A percentile compares a stretch with the other conserved stretches of the same genome.
Evolutionary conservation across 2,797 vertebrate species (phyloP).

Genomic region (Falco berigora): DNA sequence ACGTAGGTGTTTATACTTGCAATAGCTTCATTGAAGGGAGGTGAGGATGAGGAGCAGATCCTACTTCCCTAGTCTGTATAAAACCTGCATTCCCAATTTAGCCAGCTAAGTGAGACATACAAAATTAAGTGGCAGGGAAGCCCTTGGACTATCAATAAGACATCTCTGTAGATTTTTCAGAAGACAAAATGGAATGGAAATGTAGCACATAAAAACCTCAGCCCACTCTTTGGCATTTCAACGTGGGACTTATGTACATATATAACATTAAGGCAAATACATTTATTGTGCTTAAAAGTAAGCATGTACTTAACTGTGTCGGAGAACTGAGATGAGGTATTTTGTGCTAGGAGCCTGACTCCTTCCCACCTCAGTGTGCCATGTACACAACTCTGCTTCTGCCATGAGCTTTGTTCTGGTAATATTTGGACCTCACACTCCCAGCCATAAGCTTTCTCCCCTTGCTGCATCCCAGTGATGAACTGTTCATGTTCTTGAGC

Average conservation of each 20-base stretch:
- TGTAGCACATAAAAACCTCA: background rate
- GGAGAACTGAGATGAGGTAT: background rate
- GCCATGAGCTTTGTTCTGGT: background rate
- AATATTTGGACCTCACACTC: background rate
- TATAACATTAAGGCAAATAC: background rate
- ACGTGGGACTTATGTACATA: fast-evolving
- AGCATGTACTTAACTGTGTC: background rate
- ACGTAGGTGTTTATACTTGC: background rate
- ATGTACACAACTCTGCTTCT: background rate
- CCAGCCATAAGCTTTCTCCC: background rate
- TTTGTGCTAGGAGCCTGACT: background rate
- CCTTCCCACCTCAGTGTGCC: background rate
- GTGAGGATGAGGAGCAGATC: background rate
- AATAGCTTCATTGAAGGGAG: background rate
- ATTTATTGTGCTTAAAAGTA: background rate
- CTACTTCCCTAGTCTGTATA: background rate
- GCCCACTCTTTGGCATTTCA: background rate
- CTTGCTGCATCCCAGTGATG: background rate
- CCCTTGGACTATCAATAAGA: background rate
- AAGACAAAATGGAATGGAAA: background rate
- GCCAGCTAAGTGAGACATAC: background rate
- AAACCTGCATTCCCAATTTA: background rate
- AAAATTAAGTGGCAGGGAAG: background rate
- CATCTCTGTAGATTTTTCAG: background rate
- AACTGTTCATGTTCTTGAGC: background rate